phyloP scores from a whole-genome alignment of 2,113 vertebrate species.

The Paratilapia polleni region DNA sequence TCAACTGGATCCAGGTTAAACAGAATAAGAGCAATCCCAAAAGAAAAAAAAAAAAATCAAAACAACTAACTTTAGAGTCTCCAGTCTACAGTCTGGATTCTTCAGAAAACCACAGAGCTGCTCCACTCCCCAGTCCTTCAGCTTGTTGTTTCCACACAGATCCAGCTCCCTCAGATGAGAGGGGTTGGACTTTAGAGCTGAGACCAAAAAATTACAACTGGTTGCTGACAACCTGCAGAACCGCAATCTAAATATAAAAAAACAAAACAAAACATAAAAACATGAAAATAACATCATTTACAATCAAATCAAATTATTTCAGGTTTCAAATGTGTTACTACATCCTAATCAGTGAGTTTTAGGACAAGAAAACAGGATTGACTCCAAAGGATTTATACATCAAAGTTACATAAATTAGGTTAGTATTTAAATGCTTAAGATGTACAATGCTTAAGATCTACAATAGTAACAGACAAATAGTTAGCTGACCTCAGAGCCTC shows the following conservation, averaged over 20 bases:
- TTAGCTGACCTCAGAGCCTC: neutral
- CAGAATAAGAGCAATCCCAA: neutral
- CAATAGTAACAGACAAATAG: too few relatives aligned
- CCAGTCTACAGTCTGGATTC: neutral
- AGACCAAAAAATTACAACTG: neutral
- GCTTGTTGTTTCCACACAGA: neutral
- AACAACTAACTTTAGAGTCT: neutral
- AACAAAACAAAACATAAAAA: neutral
- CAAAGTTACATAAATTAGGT: too few relatives aligned
- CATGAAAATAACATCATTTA: accelerated
- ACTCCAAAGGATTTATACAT: too few relatives aligned
- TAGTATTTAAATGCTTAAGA: neutral
- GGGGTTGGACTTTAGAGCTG: neutral
- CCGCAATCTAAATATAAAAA: neutral
- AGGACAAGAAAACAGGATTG: too few relatives aligned
- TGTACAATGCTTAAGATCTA: too few relatives aligned
- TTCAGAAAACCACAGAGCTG: neutral
- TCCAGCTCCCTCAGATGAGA: accelerated
- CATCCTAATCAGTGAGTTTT: neutral
- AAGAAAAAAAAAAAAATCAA: neutral
- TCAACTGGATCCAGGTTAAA: neutral
- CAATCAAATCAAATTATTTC: neutral
- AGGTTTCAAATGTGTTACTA: neutral
- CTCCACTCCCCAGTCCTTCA: accelerated
- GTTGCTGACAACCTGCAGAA: accelerated